Percentiles rank a stretch among this genome's conserved stretches.
These are phyloP conservation scores for Xiphorhynchus elegans DNA, from an alignment of 2,113 vertebrate genomes.

Conservation along the genomic window DNA sequence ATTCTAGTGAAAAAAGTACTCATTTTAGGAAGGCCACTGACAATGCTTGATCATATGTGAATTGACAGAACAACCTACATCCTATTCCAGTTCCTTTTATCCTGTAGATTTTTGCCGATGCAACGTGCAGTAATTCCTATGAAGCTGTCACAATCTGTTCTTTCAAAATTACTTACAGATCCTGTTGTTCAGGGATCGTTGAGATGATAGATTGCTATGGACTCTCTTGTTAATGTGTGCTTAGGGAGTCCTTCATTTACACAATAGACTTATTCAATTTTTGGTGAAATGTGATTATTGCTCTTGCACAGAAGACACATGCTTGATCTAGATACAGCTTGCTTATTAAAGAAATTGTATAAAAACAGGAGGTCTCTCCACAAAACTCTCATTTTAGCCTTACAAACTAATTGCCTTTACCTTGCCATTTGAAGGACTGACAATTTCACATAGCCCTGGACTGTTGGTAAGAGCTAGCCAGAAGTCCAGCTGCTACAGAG, in stretches of 20 bases:
- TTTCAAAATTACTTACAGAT: constrained; percentile 60
- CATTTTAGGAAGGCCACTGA: background rate
- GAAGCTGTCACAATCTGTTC: constrained; percentile 66
- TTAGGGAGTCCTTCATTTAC: constrained; percentile 74
- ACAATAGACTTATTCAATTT: constrained; percentile 61
- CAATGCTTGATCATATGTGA: background rate
- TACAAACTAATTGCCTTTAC: background rate
- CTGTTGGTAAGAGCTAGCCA: background rate
- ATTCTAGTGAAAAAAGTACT: background rate
- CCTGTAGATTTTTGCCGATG: constrained; percentile 24
- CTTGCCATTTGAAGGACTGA: background rate
- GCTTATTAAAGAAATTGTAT: background rate
- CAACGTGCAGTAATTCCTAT: constrained; percentile 46
- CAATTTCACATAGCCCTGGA: background rate
- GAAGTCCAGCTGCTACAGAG: background rate
- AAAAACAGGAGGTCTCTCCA: background rate
- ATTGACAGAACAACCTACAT: background rate
- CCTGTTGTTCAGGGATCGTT: constrained; percentile 67
- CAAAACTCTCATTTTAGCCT: background rate
- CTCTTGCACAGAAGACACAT: background rate
- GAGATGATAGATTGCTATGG: constrained; percentile 66
- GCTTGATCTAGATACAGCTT: background rate
- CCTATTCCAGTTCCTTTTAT: constrained; percentile 2
- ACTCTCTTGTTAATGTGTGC: constrained; percentile 49
- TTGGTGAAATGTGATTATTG: constrained; percentile 63